These are phyloP conservation scores for Fukomys damarensis DNA, from an alignment of 2,113 vertebrate species.

Conservation along the genomic window DNA sequence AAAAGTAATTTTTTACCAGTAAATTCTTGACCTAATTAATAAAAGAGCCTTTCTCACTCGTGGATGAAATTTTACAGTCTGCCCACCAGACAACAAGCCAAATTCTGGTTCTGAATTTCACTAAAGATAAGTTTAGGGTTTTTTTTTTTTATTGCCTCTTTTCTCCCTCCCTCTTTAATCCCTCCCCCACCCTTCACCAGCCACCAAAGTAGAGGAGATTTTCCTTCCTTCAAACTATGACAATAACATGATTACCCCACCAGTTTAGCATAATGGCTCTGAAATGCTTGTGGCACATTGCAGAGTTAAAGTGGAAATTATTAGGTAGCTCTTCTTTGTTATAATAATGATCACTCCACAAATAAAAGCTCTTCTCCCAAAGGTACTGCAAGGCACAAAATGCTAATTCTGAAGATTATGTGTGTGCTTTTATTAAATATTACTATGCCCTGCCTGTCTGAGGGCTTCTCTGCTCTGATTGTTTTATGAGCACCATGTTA, in stretches of 20 bases:
- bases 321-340: slow-evolving; percentile 92
- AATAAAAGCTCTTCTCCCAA: slow-evolving; percentile 94
- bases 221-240: slow-evolving; percentile 89
- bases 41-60: slow-evolving; percentile 35
- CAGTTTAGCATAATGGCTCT: slow-evolving; percentile 93
- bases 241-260: slow-evolving; percentile 90
- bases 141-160: background rate
- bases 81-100: background rate
- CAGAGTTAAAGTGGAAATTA: slow-evolving; percentile 92
- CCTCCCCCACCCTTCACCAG: slow-evolving; percentile 67
- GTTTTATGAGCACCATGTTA: slow-evolving; percentile 99
- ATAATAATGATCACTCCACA: slow-evolving; percentile 94
- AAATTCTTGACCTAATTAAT: slow-evolving; percentile 59
- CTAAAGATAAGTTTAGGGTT: slow-evolving; percentile 72
- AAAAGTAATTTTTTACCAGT: background rate
- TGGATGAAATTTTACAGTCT: slow-evolving; percentile 14
- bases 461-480: slow-evolving; percentile 94
- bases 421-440: slow-evolving; percentile 98
- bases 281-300: slow-evolving; percentile 90
- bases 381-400: slow-evolving; percentile 93
- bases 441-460: slow-evolving; percentile 95
- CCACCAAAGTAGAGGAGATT: slow-evolving; percentile 86
- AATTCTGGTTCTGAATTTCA: slow-evolving; percentile 35
- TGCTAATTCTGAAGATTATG: slow-evolving; percentile 99
- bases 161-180: slow-evolving; percentile 67